A percentile compares a stretch with the other conserved stretches of the same genome.
phyloP scores from a whole-genome alignment of 2,797 vertebrate genomes.

The Sebastes matsubarae region DNA sequence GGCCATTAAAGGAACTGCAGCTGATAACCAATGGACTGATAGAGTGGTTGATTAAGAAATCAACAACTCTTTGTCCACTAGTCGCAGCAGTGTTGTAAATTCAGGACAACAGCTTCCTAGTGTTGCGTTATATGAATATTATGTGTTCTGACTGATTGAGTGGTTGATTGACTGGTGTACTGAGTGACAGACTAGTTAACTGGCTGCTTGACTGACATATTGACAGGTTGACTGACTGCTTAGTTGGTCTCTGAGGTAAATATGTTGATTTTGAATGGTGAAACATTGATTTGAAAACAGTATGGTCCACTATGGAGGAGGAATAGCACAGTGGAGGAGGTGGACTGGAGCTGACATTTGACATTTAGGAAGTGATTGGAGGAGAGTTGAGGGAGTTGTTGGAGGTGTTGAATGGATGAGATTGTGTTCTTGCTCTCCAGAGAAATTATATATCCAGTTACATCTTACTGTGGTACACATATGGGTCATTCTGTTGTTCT shows the following conservation, averaged over 20 bases:
- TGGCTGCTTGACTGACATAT: background rate
- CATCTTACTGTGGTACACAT: background rate
- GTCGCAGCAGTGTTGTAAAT: background rate
- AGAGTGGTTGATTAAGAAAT: background rate
- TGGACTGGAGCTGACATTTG: conserved; percentile 11
- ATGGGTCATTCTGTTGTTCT: background rate
- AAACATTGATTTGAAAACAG: background rate
- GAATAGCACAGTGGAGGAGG: background rate
- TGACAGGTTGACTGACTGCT: background rate
- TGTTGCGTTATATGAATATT: background rate
- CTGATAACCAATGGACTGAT: background rate
- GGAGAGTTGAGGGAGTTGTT: background rate
- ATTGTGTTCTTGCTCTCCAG: background rate
- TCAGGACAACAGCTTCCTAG: background rate
- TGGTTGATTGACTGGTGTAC: background rate
- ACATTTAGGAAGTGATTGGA: conserved; percentile 1
- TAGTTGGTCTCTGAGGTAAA: background rate
- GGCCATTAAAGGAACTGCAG: background rate
- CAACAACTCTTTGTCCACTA: background rate
- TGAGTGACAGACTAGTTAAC: background rate
- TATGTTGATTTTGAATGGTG: background rate
- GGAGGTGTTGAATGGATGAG: background rate
- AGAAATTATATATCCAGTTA: background rate
- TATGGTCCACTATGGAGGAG: background rate
- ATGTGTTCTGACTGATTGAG: background rate